Percentiles rank a stretch among this genome's conserved stretches.
phyloP scores from a whole-genome alignment of 37 sponge, comb jelly and placozoan genomes.

The Halisarca cf. caerulea region DNA sequence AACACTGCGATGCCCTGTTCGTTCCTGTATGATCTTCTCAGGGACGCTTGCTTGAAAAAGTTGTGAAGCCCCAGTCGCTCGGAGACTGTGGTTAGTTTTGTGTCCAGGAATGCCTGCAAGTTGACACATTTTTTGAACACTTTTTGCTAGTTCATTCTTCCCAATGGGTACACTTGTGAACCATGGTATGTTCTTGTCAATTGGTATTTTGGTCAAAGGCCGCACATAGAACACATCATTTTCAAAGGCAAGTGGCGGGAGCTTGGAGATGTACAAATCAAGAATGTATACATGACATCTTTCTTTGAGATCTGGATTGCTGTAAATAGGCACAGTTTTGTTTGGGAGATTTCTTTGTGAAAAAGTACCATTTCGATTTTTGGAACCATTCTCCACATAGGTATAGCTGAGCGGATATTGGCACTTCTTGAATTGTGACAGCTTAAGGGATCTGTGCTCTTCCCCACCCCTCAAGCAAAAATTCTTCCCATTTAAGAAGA shows the following conservation, averaged over 20 bases:
- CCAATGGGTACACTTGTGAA: slow-evolving; percentile 14
- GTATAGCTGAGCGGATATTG: no score
- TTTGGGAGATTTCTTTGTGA: not conserved
- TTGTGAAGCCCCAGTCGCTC: slow-evolving; percentile 5
- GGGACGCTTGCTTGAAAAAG: no score
- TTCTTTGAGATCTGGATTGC: not conserved
- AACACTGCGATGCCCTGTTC: no score
- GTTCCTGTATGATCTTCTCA: no score
- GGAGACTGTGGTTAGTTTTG: not conserved
- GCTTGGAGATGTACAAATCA: not conserved
- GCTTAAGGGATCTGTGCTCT: not conserved
- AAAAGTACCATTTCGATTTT: not conserved
- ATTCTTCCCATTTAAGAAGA: slow-evolving; percentile 3
- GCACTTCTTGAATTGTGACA: slow-evolving; percentile 31
- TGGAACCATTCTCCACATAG: not conserved
- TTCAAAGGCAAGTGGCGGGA: not conserved
- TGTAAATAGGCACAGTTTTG: not conserved
- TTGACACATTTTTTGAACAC: not conserved
- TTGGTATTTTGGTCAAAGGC: not conserved
- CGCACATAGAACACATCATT: not conserved
- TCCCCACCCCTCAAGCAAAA: not conserved
- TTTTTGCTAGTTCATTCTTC: not conserved
- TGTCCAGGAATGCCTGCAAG: not conserved
- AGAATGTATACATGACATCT: not conserved
- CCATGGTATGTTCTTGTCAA: not conserved